Evolutionary conservation across 2,113 vertebrate genomes (phyloP).

Genomic region (Tupaia tana): DNA sequence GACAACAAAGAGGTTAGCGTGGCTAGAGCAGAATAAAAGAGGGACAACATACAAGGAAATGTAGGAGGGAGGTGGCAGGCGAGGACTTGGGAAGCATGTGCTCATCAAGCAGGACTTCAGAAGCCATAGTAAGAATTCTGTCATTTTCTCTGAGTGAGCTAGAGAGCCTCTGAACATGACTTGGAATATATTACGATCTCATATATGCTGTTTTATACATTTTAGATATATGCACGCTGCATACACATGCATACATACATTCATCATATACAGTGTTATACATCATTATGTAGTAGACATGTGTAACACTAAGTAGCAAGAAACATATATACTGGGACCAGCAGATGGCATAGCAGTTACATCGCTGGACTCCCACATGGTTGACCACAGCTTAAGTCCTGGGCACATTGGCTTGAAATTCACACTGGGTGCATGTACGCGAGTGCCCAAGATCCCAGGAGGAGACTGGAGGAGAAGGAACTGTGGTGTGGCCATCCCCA

Average conservation of each 20-base stretch:
- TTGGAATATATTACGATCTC: neutral
- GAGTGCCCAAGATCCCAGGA: too few species aligned
- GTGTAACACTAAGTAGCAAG: neutral
- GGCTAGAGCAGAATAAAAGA: neutral
- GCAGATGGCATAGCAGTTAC: too few species aligned
- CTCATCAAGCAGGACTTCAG: neutral
- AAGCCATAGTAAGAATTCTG: neutral
- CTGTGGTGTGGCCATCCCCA: too few species aligned
- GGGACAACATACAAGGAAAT: neutral
- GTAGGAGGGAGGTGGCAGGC: neutral
- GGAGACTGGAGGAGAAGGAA: too few species aligned
- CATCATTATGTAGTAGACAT: neutral
- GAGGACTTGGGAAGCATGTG: fast-evolving
- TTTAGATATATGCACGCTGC: too few species aligned
- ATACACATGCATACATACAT: neutral
- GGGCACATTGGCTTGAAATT: too few species aligned
- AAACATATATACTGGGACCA: too few species aligned
- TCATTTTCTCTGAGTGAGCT: neutral
- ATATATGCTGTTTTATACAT: neutral
- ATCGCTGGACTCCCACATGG: too few species aligned
- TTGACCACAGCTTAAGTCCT: too few species aligned
- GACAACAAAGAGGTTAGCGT: neutral
- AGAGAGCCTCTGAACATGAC: neutral
- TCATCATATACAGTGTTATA: too few species aligned
- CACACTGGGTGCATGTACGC: too few species aligned